Evolutionary conservation across 2,113 vertebrate genomes (phyloP).

Genomic region (Siniperca knerii): DNA sequence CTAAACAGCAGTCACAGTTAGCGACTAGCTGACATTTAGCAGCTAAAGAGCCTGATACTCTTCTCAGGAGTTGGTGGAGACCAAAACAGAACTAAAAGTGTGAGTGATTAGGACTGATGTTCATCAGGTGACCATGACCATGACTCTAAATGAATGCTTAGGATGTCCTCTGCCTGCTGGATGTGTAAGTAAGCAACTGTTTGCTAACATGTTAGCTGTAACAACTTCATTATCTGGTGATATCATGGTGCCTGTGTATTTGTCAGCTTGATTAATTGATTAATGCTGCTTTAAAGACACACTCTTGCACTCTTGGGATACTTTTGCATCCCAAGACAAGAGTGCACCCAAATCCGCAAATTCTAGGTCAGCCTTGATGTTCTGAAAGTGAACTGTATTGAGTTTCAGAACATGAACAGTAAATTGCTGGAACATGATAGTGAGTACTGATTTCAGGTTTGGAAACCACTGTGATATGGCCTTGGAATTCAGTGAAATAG

Average conservation of each 20-base stretch:
- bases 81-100: background rate
- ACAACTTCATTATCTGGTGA: too few relatives aligned
- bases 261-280: too few relatives aligned
- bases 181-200: too few relatives aligned
- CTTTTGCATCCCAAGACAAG: background rate
- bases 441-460: background rate
- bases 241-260: too few relatives aligned
- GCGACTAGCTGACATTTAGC: background rate
- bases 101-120: too few relatives aligned
- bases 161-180: too few relatives aligned
- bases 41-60: background rate
- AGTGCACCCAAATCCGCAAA: background rate
- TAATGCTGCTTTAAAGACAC: too few relatives aligned
- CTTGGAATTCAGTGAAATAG: background rate
- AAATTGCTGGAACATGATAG: too few relatives aligned
- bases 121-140: too few relatives aligned
- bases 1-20: background rate
- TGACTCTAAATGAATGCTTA: too few relatives aligned
- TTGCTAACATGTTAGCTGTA: too few relatives aligned
- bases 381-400: background rate
- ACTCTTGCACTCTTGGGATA: too few relatives aligned
- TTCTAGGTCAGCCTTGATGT: background rate
- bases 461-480: background rate
- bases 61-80: background rate
- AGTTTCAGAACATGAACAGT: background rate